Evolutionary conservation across 2,113 vertebrate genomes (phyloP), one percentile per base, ranked within the genome.

Genomic region (Deroptyus accipitrinus): DNA sequence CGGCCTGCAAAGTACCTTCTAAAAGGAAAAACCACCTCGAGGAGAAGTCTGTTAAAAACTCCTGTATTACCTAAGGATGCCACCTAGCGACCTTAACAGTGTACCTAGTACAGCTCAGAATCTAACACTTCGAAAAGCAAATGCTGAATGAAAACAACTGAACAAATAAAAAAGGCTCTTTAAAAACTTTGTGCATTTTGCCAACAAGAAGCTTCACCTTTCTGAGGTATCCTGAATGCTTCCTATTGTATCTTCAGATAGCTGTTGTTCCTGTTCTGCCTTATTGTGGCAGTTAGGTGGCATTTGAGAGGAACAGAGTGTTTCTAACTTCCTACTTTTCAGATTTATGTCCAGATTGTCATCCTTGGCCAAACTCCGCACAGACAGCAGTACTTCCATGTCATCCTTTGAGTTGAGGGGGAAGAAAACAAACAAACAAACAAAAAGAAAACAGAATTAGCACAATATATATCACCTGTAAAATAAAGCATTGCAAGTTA

Each of bases 171-270:
- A 7, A 5, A 13, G 35, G 25, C 14, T 63, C 57, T 78, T 44
- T 14, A 3, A 54, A 27, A 54, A 6, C 11, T 69, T 55, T 44
- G 42, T 79, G 77, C 16, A 48, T 46, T 54, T 61, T 61, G 41
- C 30, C 66, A 67, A 48, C 6, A 83, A 6, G 9, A 25, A 95
- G 66, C 16, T 33, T 95, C 96, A 98, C 98, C 98, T 98, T 94
- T 79, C 61, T 72, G 4, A n/a, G 35, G 61, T 69, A 89, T 76
- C 72, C 54, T 81, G 48, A 82, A 28, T 13, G 15, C 57, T 89
- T 59, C 80, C 79, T 83, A 90, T 6, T 90, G 63, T 46, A 49
- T 80, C 23, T 46, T 62, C 83, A 89, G 68, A 55, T 3, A 57
- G 1, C 76, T 8, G 20, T 11, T 57, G 72, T 54, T 85, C 59